These are phyloP conservation scores for Pygoscelis antarcticus DNA, from an alignment of 2,113 vertebrate genomes.

Conservation along the genomic window DNA sequence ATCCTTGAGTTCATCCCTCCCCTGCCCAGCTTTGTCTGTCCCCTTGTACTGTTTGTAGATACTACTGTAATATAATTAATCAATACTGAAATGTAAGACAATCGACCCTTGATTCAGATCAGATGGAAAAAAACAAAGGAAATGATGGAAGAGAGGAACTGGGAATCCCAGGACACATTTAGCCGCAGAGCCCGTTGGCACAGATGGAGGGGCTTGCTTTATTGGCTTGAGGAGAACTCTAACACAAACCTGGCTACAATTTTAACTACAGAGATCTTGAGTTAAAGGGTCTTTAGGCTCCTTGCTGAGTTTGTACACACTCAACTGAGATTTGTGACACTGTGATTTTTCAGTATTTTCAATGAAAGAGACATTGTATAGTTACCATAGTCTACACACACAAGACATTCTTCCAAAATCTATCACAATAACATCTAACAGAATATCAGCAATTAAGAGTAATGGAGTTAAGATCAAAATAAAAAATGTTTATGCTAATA, in stretches of 20 bases:
- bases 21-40: neutral
- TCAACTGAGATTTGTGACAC: neutral
- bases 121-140: neutral
- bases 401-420: neutral
- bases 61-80: neutral
- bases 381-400: neutral
- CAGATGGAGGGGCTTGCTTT: neutral
- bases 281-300: neutral
- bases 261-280: neutral
- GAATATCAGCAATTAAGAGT: neutral
- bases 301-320: neutral
- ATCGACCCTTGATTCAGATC: neutral
- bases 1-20: neutral
- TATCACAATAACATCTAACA: neutral
- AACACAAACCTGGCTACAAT: neutral
- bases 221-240: neutral
- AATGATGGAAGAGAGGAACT: neutral
- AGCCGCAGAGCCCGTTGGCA: neutral
- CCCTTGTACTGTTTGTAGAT: neutral
- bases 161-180: neutral
- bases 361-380: neutral
- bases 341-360: neutral
- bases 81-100: neutral
- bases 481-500: neutral
- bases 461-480: neutral